Evolutionary conservation across 2,888 invertebrate genomes (phyloP), one percentile per base, ranked within the genome.

Genomic region (Cataglyphis rosenhaueri): DNA sequence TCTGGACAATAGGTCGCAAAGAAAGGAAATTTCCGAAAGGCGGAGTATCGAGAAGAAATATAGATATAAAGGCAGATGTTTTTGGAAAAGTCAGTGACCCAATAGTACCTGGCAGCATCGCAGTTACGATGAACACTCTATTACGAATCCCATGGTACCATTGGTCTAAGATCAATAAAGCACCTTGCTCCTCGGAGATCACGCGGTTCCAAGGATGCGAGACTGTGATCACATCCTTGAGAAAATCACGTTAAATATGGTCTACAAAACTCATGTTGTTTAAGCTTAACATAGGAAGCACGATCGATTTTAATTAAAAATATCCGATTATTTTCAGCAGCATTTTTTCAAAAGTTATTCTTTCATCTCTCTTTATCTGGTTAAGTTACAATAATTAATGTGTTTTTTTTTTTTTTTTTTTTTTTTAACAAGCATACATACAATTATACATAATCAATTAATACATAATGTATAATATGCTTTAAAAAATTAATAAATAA

Each of bases 161-260:
- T 70, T 82, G 64, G 74, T 38, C 65, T 35, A 79, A 84, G 86
- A 86, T 87, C 87, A 81, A 87, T 87, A 87, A 84, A 83, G 74
- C 84, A 86, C 61, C 79, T 84, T 86, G 66, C 75, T 68, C 44
- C 70, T 52, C 71, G 44, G 62, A n/a, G 64, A 85, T 79, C 76
- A 74, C 61, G 32, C 68, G 68, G 64, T 81, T 75, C 38, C 25
- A 25, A 79, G 65, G 65, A 84, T 59, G 52, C 68, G 52, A 59
- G 32, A 35, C 18, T 35, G 59, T 25, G 68, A 25, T 71, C 21
- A 15, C 41, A n/a, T 70, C 25, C 29, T 68, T 55, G 35, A n/a
- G 12, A 48, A 35, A 71, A 79, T 70, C 48, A 71, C 21, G 38
- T 59, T 59, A 32, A 61, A 71, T 32, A 68, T 10, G 21, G 15